Base-by-base conservation (phyloP, 2,797 vertebrate species). In the Acanthis flammea region DNA sequence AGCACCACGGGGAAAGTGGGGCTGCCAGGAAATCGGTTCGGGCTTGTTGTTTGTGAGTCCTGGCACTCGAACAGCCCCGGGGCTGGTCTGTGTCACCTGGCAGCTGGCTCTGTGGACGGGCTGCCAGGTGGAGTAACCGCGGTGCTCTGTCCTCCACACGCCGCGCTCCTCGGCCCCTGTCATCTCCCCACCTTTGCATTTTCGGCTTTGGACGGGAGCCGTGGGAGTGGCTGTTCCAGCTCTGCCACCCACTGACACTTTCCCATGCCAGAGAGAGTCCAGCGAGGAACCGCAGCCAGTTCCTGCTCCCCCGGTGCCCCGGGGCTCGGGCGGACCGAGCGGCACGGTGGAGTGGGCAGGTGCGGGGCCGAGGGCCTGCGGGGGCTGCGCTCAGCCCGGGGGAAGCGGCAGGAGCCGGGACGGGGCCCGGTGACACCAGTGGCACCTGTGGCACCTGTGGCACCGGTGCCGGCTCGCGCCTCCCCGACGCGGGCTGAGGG, bases 91-190 rank as follows among this genome's bases (percentile, higher is more conserved):
- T 84, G 82, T 23, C 90, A 19, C 10, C 83, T 4, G 88, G 66
- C 87, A 28, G 47, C 45, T 9, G 66, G 66, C 55, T 7, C 3
- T 25, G 37, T 0, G 35, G 11, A 4, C 57, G 2, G 12, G 79
- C 47, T 12, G 35, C 74, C 35, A 2, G 50, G 9, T 7, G 53
- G 60, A n/a, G 9, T 0, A 6, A 30, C 54, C 54, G 0, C 41
- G 17, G 15, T 0, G 8, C 0, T 2, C 35, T 22, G 1, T 11
- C 11, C 70, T 6, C 45, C 41, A 0, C 37, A 8, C 0, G 11
- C 44, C 24, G 28, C 14, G 3, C 57, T 16, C 17, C 53, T 22
- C 5, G 33, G 33, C 15, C 60, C 47, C 72, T 7, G n/a, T 6
- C 90, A 22, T 24, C 81, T 74, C 65, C 75, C 22, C 33, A 3